These are phyloP conservation scores for Pithys albifrons DNA, from an alignment of 2,113 vertebrate genomes.

Conservation along the genomic window DNA sequence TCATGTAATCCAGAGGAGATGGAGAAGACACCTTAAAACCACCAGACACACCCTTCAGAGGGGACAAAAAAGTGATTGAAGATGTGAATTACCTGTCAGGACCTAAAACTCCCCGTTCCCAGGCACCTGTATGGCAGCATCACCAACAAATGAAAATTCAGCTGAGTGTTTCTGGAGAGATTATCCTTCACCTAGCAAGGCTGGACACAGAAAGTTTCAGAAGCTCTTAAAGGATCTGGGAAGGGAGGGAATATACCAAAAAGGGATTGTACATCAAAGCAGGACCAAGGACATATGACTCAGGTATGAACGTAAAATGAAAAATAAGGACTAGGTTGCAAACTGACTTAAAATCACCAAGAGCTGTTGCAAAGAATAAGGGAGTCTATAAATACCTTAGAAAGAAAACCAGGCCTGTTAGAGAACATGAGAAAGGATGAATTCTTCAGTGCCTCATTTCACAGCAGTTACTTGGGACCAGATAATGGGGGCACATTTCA, in stretches of 20 bases:
- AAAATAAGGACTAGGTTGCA: neutral
- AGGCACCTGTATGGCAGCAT: neutral
- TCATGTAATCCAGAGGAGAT: neutral
- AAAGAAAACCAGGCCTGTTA: neutral
- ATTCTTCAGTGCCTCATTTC: neutral
- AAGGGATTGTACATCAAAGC: neutral
- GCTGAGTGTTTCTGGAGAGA: neutral
- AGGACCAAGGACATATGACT: neutral
- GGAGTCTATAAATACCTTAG: neutral
- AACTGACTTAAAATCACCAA: neutral
- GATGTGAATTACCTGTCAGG: neutral
- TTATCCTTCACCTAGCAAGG: neutral
- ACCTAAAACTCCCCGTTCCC: neutral
- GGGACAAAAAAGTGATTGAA: neutral
- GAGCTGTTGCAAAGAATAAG: neutral
- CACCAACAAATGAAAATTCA: rapidly evolving
- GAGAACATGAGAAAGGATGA: neutral
- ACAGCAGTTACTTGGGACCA: neutral
- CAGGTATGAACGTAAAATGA: neutral
- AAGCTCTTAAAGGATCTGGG: neutral
- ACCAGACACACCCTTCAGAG: neutral
- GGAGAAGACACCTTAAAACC: neutral
- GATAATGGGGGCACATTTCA: neutral
- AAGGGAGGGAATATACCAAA: neutral
- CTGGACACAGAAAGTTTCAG: neutral